Base-by-base conservation (phyloP, 2,888 invertebrate species). In the Hirudinaria manillensis region DNA sequence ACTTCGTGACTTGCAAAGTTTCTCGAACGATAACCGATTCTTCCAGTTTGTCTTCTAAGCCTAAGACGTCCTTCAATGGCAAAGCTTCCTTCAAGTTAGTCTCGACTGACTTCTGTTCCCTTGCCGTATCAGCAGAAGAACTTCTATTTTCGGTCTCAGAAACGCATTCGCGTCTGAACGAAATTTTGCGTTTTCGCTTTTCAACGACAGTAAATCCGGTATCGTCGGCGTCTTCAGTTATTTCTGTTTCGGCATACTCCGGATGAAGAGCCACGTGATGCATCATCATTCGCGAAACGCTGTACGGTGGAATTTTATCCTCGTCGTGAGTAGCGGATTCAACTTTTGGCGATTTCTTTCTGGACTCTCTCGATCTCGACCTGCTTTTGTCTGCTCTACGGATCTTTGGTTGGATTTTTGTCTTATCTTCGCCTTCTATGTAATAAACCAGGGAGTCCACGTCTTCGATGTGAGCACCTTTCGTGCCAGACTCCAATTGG, bases 371-470 rank as follows among this genome's bases (percentile, higher is more conserved):
- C 29, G 53, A 53, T 21, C 56, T 53, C 10, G 53, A 55, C 19
- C 56, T 72, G 24, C 34, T 53, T n/a, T 34, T 53, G 3, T 72
- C 72, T 6, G 29, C 32, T 3, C 29, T n/a, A 21, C 29, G 34
- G n/a, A 51, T 29, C 27, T 70, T 45, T 21, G 38, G 21, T 19
- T 38, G 29, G 10, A 29, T 27, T 3, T 56, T 24, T 34, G 34
- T 32, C 6, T 72, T 24, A 7, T 27, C 19, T 13, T 2, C 56
- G 0, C 72, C 72, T n/a, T 53, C 34, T 6, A 72, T 56, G 34
- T 72, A 72, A 2, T 53, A 32, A 32, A 72, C 72, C 72, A 72
- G 34, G 24, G 19, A 32, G 34, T 72, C 72, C 34, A 55, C 34
- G 56, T 56, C 53, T 24, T 72, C 68, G 21, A 53, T 21, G 53